These are phyloP conservation scores for Labeo calbasu DNA, from an alignment of 2,797 vertebrate genomes.

Conservation along the genomic window DNA sequence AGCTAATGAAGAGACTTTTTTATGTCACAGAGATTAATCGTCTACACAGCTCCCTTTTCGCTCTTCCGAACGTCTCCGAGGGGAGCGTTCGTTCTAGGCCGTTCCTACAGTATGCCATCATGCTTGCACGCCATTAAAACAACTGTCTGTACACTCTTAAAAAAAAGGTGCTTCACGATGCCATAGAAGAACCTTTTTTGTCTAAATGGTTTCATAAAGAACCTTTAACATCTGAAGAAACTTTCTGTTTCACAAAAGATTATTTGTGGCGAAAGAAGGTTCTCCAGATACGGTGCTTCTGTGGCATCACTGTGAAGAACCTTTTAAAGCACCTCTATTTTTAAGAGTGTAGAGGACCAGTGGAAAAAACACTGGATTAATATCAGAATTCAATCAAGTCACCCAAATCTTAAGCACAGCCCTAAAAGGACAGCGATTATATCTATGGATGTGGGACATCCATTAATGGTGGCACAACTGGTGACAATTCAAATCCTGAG, in stretches of 20 bases:
- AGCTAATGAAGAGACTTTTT: conserved; percentile 46
- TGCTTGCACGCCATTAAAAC: conserved; percentile 12
- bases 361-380: conserved; percentile 3
- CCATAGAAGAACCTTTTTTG: too few relatives aligned
- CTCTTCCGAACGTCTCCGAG: conserved; percentile 12
- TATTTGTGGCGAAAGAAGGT: too few relatives aligned
- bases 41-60: not conserved
- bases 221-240: too few relatives aligned
- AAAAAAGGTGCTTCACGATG: too few relatives aligned
- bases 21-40: conserved; percentile 22
- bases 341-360: not conserved
- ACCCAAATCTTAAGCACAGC: not conserved
- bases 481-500: not conserved
- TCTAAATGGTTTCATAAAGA: too few relatives aligned
- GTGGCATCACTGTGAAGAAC: too few relatives aligned
- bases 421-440: not conserved
- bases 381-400: not conserved
- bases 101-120: not conserved
- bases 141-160: not conserved
- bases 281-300: too few relatives aligned
- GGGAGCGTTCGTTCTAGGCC: not conserved
- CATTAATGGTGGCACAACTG: not conserved
- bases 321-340: too few relatives aligned
- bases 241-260: too few relatives aligned
- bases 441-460: not conserved